These are phyloP conservation scores for Sebastes cheni DNA, from an alignment of 2,797 vertebrate species.

Conservation along the genomic window DNA sequence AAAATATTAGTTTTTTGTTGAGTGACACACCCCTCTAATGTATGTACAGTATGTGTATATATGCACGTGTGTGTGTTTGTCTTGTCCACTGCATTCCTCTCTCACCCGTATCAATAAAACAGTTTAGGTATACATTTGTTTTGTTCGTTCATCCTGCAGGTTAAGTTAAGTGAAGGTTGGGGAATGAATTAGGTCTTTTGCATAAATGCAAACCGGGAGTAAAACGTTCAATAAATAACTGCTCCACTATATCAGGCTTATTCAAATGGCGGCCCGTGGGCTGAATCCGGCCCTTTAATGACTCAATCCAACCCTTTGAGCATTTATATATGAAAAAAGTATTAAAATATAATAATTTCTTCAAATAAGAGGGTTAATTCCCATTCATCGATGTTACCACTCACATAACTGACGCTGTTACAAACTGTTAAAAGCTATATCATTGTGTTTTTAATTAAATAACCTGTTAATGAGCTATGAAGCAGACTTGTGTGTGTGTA, in stretches of 20 bases:
- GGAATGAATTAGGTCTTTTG: neutral
- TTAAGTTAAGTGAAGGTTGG: neutral
- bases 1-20: no score
- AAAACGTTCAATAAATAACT: neutral
- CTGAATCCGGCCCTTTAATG: rapidly evolving
- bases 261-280: no score
- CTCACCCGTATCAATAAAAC: neutral
- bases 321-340: no score
- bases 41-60: neutral
- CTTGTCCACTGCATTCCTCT: neutral
- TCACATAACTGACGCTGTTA: no score
- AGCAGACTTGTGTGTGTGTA: neutral
- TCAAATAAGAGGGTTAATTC: no score
- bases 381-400: no score
- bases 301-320: no score
- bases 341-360: no score
- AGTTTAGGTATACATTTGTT: neutral
- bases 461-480: neutral
- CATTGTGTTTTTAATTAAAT: no score
- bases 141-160: neutral
- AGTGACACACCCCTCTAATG: no score
- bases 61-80: neutral
- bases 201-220: neutral
- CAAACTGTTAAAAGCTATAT: no score
- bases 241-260: neutral